Evolutionary conservation across 2,113 vertebrate genomes (phyloP), one percentile per base, ranked within the genome.

Genomic region (Barnardius zonarius): DNA sequence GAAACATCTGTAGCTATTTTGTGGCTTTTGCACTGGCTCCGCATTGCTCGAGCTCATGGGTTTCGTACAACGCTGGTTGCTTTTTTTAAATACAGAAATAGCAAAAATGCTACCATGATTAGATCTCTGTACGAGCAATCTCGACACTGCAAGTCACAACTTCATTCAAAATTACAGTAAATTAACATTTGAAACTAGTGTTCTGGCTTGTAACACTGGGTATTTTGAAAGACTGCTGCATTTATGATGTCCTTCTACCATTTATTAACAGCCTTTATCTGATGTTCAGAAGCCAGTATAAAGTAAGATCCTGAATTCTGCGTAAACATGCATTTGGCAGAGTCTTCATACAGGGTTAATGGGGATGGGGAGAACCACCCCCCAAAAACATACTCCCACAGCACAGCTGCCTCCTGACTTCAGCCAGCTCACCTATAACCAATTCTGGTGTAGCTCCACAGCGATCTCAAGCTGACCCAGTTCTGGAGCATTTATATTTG

Each of bases 11-110:
- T 19, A 89, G 80, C 57, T 69, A 76, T 77, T 92, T 67, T 91
- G 77, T 61, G 87, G 89, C 49, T 97, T 93, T 57, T 61, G n/a
- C 74, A 43, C 33, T 51, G 44, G 67, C 93, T 84, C 70, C 39
- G 75, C 39, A 28, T 73, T 82, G 46, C 67, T 30, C 33, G 20
- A 90, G 86, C 62, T 63, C 66, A 43, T 2, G 9, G 41, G 37
- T 5, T 33, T n/a, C 48, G 10, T n/a, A n/a, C 10, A 23, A 31
- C 2, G 8, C 8, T 17, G 46, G 52, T 8, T 86, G 24, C n/a
- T 74, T 11, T 54, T 41, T 74, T 63, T 19, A n/a, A 75, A 61
- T 31, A 64, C 0, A 55, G 51, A 44, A 83, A 92, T 31, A 89
- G 30, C 37, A 86, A 46, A 90, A 88, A 27, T 15, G 17, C 83